Percentiles rank a stretch among this genome's conserved stretches.
Conservation (phyloP, 1,140 invertebrate genomes). For the Armadillidium nasatum region DNA sequence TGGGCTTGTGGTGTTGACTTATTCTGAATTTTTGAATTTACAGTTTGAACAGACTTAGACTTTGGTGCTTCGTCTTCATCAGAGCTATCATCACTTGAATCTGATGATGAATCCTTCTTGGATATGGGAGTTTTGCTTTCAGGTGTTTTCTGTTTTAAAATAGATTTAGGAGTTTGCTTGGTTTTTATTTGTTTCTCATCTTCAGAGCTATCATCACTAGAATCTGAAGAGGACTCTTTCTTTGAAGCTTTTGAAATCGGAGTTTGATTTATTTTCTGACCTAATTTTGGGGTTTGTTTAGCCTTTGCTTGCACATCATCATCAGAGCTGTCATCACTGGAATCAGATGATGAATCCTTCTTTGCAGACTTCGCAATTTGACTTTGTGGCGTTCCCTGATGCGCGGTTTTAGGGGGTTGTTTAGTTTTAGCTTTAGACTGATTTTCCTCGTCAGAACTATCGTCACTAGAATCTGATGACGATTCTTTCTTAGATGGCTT, state of each 20-base stretch:
- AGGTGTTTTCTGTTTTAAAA: background rate
- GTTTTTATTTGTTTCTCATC: background rate
- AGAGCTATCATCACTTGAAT: background rate
- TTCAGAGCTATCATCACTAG: background rate
- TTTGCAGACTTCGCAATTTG: background rate
- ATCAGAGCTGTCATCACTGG: background rate
- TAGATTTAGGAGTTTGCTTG: background rate
- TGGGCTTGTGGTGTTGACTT: no score
- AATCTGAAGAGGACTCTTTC: background rate
- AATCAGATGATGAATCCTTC: background rate
- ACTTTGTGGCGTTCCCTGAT: background rate
- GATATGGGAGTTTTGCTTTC: background rate
- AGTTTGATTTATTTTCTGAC: no score
- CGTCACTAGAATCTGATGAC: background rate
- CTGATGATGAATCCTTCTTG: background rate
- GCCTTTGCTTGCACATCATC: background rate
- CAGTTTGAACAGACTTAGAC: no score
- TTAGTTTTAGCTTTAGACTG: background rate
- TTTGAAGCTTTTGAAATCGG: background rate
- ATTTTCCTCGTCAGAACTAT: background rate
- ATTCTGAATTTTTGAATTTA: no score
- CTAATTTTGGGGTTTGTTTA: background rate
- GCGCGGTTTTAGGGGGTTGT: background rate
- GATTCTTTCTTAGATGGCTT: no score
- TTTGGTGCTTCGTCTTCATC: background rate